Evolutionary conservation across 2,113 vertebrate genomes (phyloP).

Genomic region (Murina feae): DNA sequence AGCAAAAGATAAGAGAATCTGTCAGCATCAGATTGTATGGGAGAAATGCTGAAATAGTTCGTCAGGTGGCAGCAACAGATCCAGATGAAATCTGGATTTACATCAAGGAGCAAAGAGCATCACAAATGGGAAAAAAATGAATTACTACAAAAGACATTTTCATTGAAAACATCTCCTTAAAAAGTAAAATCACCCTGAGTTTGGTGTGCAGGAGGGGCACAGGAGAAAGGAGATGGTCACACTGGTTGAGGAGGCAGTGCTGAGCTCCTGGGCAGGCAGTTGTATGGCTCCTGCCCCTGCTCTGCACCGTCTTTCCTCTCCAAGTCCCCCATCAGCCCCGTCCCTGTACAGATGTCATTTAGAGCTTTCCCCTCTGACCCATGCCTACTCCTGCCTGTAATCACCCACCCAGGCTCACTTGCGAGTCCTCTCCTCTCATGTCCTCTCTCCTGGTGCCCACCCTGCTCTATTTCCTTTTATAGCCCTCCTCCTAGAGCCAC

Average conservation of each 20-base stretch:
- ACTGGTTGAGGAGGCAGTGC: rapidly evolving
- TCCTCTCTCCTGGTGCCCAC: neutral
- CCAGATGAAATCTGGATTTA: neutral
- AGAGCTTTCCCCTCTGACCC: neutral
- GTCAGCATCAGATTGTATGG: neutral
- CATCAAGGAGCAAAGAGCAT: neutral
- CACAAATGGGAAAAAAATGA: too few relatives aligned
- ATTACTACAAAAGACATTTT: neutral
- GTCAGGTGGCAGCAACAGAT: neutral
- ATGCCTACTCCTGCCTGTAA: neutral
- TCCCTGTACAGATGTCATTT: neutral
- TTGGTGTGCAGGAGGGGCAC: rapidly evolving
- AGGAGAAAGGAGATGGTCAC: too few relatives aligned
- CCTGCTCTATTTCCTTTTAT: neutral
- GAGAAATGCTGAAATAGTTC: neutral
- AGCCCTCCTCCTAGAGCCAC: neutral
- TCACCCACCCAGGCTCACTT: neutral
- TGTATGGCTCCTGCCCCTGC: rapidly evolving
- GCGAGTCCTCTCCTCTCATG: neutral
- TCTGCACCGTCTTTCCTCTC: neutral
- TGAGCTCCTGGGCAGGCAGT: neutral
- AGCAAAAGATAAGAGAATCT: neutral
- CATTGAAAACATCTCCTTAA: neutral
- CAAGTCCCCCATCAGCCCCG: neutral
- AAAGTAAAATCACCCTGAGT: neutral